These are phyloP conservation scores for Physella acuta DNA, from an alignment of 1,140 invertebrate genomes.

Conservation along the genomic window DNA sequence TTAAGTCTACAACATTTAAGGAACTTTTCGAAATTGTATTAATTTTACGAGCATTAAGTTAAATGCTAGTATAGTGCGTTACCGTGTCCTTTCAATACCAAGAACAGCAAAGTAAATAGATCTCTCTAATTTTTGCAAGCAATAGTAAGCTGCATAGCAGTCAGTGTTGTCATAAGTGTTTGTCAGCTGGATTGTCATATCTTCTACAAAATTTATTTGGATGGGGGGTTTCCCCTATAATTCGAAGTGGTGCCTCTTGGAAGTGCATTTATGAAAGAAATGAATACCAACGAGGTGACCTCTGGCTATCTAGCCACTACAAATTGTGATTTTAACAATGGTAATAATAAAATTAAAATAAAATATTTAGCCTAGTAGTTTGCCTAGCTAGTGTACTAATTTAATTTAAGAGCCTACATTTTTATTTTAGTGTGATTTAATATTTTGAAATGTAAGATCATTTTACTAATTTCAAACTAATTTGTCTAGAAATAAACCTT, in stretches of 20 bases:
- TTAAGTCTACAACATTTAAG: not conserved
- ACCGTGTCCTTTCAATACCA: not conserved
- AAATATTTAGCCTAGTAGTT: too few species aligned
- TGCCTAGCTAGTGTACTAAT: too few species aligned
- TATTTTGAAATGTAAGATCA: too few species aligned
- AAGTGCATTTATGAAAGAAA: slow-evolving; percentile 18
- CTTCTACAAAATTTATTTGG: not conserved
- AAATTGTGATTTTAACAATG: slow-evolving; percentile 18
- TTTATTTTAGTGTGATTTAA: too few species aligned
- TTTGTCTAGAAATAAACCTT: too few species aligned
- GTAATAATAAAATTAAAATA: too few species aligned
- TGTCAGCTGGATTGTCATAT: not conserved
- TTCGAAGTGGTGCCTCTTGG: not conserved
- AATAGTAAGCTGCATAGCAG: not conserved
- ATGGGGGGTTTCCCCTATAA: slow-evolving; percentile 15
- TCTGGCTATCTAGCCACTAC: slow-evolving; percentile 20
- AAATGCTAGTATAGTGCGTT: not conserved
- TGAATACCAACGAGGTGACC: slow-evolving; percentile 18
- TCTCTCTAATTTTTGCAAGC: not conserved
- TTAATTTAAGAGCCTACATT: too few species aligned
- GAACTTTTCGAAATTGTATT: not conserved
- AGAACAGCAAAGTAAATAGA: not conserved
- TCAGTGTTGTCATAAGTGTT: not conserved
- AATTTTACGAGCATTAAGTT: not conserved
- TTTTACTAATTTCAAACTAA: too few species aligned